A percentile compares a stretch with the other conserved stretches of the same genome.
Evolutionary conservation across 2,113 vertebrate species (phyloP).

Genomic region (Ptilorrhoa leucosticta): DNA sequence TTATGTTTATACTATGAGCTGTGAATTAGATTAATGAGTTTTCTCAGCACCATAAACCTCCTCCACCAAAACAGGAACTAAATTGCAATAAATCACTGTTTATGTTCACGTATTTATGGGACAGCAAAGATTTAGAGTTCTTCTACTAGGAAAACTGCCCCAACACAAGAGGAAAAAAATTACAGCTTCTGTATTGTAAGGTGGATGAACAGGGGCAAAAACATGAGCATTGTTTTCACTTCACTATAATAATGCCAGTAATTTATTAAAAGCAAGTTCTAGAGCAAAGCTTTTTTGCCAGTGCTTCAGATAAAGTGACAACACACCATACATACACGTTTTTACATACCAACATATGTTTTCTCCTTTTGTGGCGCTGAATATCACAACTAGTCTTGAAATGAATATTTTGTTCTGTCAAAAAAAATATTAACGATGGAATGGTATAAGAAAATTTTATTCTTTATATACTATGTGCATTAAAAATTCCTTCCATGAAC

Average conservation of each 20-base stretch:
- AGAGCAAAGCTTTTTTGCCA: slow-evolving; percentile 10
- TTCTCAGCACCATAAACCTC: slow-evolving; percentile 74
- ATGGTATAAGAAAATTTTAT: not conserved
- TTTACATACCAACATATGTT: not conserved
- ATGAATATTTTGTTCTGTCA: not conserved
- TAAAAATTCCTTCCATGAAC: not conserved
- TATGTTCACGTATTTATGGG: slow-evolving; percentile 74
- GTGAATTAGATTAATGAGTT: slow-evolving; percentile 81
- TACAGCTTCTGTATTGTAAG: slow-evolving; percentile 22
- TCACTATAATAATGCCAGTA: slow-evolving; percentile 40
- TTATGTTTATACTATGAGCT: slow-evolving; percentile 75
- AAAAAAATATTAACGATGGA: not conserved
- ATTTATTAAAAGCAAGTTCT: slow-evolving; percentile 61
- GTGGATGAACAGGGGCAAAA: slow-evolving; percentile 45
- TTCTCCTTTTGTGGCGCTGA: not conserved
- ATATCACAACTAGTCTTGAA: not conserved
- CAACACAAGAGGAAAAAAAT: slow-evolving; percentile 61
- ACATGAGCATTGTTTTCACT: slow-evolving; percentile 25
- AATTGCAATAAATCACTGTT: slow-evolving; percentile 77
- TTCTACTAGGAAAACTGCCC: slow-evolving; percentile 58
- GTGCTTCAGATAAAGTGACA: slow-evolving; percentile 16
- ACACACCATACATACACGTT: not conserved
- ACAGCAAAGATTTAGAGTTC: slow-evolving; percentile 68
- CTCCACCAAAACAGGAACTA: slow-evolving; percentile 71
- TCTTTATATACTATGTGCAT: not conserved